Percentiles rank a stretch among this genome's conserved stretches.
Evolutionary conservation across 2,113 vertebrate species (phyloP).

Genomic region (Oreochromis niloticus): DNA sequence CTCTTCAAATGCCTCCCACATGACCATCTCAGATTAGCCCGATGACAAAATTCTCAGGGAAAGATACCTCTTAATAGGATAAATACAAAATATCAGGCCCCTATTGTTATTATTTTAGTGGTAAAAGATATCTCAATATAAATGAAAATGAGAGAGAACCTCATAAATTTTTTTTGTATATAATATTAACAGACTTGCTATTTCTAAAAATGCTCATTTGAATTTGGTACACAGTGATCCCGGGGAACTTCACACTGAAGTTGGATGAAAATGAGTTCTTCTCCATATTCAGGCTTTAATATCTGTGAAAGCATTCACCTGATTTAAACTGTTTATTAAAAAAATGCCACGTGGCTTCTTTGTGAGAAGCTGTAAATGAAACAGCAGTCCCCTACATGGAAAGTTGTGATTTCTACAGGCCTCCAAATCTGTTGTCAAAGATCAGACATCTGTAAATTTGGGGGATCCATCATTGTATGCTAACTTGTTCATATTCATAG

Average conservation of each 20-base stretch:
- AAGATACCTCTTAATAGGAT: neutral
- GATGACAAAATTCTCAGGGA: neutral
- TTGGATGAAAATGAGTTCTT: neutral
- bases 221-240: neutral
- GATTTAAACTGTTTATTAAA: neutral
- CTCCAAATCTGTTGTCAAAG: neutral
- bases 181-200: neutral
- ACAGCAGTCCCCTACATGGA: neutral
- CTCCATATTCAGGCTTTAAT: neutral
- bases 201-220: neutral
- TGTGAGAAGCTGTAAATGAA: neutral
- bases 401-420: neutral
- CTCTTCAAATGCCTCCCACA: neutral
- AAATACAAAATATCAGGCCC: neutral
- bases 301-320: neutral
- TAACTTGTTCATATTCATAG: neutral
- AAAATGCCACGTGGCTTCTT: rapidly evolving
- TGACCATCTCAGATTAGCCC: neutral
- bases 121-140: neutral
- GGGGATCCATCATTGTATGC: neutral
- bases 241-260: neutral
- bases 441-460: neutral
- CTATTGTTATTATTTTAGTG: neutral
- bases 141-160: neutral
- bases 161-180: neutral